Evolutionary conservation across 2,113 vertebrate genomes (phyloP), one percentile per base, ranked within the genome.

Genomic region (Thoracochromis brauschi): DNA sequence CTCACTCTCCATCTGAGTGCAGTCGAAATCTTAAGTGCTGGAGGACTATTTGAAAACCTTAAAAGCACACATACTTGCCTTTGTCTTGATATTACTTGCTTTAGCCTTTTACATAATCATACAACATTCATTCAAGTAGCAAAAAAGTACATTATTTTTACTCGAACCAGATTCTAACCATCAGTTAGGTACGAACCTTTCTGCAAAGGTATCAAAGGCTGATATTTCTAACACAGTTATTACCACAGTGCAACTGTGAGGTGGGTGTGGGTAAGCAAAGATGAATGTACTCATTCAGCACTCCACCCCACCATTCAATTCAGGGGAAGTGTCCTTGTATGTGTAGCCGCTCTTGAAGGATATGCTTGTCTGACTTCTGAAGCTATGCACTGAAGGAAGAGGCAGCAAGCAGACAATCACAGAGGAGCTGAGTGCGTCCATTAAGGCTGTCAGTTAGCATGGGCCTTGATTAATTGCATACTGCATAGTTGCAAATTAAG

Each of bases 381-480:
- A 71, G 81, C 83, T 68, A 80, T n/a, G 60, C 88, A 14, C 83
- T 42, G 83, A 85, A 87, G 88, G 87, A 94, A 93, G 85, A 92
- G 83, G 91, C 95, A 94, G 91, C 90, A 42, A 88, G 89, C 88
- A 93, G 93, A 94, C 94, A 93, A 94, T 94, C 92, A 94, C 89
- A 71, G 82, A 89, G 87, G 87, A 92, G 93, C 86, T 93, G 87
- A 93, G 92, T 84, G 89, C 89, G 84, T 95, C 94, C 94, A 96
- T 95, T 95, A 95, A 87, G 55, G 73, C 92, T 95, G 95, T 95
- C 96, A 94, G 92, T 93, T 92, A 85, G 91, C 88, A 86, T 49
- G 16, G 85, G 86, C 75, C 86, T 93, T 96, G 95, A 96, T 96
- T 95, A 95, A 96, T 96, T 94, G 94, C 93, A 91, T 80, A 26